Evolutionary conservation across 2,888 invertebrate genomes (phyloP).

Genomic region (Euphydryas editha): DNA sequence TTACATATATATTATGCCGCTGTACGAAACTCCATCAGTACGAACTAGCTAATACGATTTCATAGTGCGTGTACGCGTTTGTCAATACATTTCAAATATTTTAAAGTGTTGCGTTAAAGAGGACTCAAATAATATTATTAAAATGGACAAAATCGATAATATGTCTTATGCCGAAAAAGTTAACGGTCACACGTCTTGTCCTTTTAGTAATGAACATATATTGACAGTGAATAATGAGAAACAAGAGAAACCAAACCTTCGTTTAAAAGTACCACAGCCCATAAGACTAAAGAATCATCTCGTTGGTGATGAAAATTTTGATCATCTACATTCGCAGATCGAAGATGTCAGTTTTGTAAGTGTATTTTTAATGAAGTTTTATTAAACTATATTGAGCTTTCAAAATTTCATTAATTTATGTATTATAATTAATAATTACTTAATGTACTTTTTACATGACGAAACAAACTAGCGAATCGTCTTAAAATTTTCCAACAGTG

Average conservation of each 20-base stretch:
- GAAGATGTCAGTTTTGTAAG: constrained; percentile 66
- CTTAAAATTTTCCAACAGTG: too few relatives aligned
- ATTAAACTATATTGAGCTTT: background rate
- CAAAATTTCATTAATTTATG: too few relatives aligned
- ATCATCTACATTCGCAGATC: constrained; percentile 63
- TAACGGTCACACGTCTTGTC: constrained; percentile 61
- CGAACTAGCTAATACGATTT: constrained; percentile 18
- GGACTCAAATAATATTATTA: constrained; percentile 45
- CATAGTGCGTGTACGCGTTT: constrained; percentile 22
- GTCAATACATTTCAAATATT: constrained; percentile 54
- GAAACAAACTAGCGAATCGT: too few relatives aligned
- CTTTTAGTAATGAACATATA: constrained; percentile 58
- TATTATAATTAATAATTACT: too few relatives aligned
- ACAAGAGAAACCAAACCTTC: constrained; percentile 61
- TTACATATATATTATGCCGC: constrained; percentile 70
- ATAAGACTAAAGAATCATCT: constrained; percentile 66
- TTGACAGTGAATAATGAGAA: constrained; percentile 53
- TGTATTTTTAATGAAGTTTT: constrained; percentile 38
- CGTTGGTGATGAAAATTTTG: constrained; percentile 60
- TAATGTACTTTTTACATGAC: too few relatives aligned
- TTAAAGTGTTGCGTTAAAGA: constrained; percentile 52
- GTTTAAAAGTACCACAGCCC: constrained; percentile 71
- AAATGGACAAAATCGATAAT: constrained; percentile 45
- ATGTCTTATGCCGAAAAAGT: constrained; percentile 31
- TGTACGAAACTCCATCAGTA: constrained; percentile 52